phyloP scores from a whole-genome alignment of 1,140 invertebrate species.

The Amyelois transitella region DNA sequence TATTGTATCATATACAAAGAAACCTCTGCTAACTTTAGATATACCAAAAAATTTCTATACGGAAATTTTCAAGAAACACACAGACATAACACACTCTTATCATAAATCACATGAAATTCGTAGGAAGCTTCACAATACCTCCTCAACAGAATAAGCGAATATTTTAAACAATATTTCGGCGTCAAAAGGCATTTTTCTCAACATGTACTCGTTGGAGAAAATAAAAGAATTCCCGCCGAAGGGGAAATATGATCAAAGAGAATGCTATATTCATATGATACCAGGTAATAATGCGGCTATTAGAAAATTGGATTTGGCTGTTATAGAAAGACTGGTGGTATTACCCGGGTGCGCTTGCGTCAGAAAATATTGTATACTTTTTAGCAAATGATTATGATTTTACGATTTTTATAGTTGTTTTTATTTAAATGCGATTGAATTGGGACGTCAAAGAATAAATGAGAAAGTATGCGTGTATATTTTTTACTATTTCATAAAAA shows the following conservation, averaged over 20 bases:
- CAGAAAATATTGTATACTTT: neutral
- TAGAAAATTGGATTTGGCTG: constrained; percentile 39
- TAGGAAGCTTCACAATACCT: neutral
- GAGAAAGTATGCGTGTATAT: too few species aligned
- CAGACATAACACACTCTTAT: too few species aligned
- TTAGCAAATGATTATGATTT: neutral
- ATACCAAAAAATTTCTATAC: too few species aligned
- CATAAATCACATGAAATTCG: too few species aligned
- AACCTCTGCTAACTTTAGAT: too few species aligned
- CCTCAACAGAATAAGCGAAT: constrained; percentile 7
- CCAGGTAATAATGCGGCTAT: constrained; percentile 26
- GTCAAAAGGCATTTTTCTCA: neutral
- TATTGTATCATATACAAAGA: too few species aligned
- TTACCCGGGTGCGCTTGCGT: neutral
- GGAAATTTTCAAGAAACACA: too few species aligned
- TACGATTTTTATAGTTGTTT: neutral
- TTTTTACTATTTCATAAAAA: too few species aligned
- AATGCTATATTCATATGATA: constrained; percentile 23
- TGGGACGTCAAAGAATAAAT: too few species aligned
- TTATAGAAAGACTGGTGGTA: neutral
- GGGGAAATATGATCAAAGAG: constrained; percentile 32
- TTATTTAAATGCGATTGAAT: too few species aligned
- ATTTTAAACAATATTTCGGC: constrained; percentile 4
- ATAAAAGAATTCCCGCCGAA: constrained; percentile 6
- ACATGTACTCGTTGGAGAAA: neutral